A percentile compares a stretch with the other conserved stretches of the same genome.
Conservation (phyloP, 1,140 invertebrate genomes). For the Homarus americanus region DNA sequence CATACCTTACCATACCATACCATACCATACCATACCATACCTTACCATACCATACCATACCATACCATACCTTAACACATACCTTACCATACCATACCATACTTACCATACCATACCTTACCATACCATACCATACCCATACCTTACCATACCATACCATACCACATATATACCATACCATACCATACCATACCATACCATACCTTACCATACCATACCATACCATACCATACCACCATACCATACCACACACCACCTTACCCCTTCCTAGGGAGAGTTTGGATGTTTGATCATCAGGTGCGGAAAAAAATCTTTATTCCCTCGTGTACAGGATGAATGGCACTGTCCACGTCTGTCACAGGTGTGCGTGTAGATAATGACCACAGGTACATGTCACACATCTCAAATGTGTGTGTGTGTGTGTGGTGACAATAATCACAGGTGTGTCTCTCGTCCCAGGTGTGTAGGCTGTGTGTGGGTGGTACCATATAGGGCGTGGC, state of each 20-base stretch:
- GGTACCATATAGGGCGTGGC: too few relatives aligned
- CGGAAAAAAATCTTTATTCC: too few relatives aligned
- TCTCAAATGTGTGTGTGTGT: too few relatives aligned
- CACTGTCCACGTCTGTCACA: too few relatives aligned
- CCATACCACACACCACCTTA: neutral
- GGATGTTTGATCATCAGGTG: too few relatives aligned
- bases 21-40: constrained; percentile 2
- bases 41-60: constrained; percentile 7
- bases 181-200: neutral
- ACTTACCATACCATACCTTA: neutral
- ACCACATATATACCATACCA: neutral
- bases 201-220: neutral
- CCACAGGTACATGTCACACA: too few relatives aligned
- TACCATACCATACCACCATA: neutral
- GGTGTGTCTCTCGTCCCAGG: too few relatives aligned
- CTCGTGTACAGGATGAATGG: too few relatives aligned
- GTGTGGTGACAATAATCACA: too few relatives aligned
- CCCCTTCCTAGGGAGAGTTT: too few relatives aligned
- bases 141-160: neutral
- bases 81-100: constrained; percentile 8
- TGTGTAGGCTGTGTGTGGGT: too few relatives aligned
- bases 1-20: neutral
- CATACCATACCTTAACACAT: neutral
- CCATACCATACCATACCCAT: neutral
- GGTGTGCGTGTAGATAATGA: too few relatives aligned